Percentiles rank a stretch among this genome's conserved stretches.
Evolutionary conservation across 2,888 invertebrate genomes (phyloP).

Genomic region (Stratiomys singularior): DNA sequence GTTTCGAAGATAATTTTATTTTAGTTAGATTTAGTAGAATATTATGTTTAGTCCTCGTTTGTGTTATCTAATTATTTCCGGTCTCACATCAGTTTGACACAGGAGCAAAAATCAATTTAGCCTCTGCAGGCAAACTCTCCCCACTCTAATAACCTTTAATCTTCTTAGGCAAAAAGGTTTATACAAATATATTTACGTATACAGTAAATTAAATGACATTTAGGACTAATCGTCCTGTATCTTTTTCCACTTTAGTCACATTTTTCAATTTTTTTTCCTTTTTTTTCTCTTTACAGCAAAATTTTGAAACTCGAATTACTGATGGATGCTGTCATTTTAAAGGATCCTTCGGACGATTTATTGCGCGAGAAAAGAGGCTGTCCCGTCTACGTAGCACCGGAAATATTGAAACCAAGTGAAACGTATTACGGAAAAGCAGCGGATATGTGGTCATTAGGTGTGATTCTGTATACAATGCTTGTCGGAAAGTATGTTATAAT

Average conservation of each 20-base stretch:
- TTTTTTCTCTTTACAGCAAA: constrained; percentile 70
- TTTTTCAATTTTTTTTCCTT: background rate
- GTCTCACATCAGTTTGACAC: too few species aligned
- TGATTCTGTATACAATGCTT: constrained; percentile 92
- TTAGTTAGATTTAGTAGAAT: too few species aligned
- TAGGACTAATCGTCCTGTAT: background rate
- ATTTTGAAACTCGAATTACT: constrained; percentile 86
- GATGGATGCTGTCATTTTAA: constrained; percentile 89
- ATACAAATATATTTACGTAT: too few species aligned
- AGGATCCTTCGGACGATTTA: constrained; percentile 81
- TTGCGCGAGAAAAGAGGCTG: constrained; percentile 91
- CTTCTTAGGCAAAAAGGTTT: too few species aligned
- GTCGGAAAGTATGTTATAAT: constrained; percentile 78
- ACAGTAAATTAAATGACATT: too few species aligned
- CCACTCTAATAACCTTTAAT: too few species aligned
- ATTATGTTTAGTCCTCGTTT: too few species aligned
- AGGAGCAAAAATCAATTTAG: too few species aligned
- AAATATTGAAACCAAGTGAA: constrained; percentile 80
- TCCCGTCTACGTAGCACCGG: constrained; percentile 94
- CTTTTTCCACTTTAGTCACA: background rate
- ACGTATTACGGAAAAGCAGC: constrained; percentile 89
- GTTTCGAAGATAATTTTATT: too few species aligned
- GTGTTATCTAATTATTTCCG: too few species aligned
- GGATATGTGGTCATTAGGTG: constrained; percentile 92
- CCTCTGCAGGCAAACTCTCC: too few species aligned